Evolutionary conservation across 2,797 vertebrate genomes (phyloP).

Genomic region (Alosa sapidissima): DNA sequence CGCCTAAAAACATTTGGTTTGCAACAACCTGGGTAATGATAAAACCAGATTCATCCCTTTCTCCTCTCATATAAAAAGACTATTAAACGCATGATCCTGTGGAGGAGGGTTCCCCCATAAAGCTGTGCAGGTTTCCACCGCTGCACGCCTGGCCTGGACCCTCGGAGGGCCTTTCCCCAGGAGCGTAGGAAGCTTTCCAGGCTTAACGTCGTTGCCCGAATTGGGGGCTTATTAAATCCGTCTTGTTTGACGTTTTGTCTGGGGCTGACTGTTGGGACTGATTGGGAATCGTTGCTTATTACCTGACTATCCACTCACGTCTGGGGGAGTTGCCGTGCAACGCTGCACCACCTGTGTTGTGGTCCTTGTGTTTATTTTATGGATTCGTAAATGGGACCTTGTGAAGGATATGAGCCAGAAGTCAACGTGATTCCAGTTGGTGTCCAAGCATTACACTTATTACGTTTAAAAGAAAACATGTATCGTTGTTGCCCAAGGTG

Average conservation of each 20-base stretch:
- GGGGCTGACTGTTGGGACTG: neutral
- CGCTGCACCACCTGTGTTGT: neutral
- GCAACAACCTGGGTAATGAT: slow-evolving; percentile 7
- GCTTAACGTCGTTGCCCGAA: neutral
- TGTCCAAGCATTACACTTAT: neutral
- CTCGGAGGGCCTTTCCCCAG: neutral
- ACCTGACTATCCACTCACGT: neutral
- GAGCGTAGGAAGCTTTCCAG: slow-evolving; percentile 3
- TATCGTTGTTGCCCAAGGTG: neutral
- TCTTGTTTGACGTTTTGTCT: neutral
- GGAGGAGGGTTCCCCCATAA: neutral
- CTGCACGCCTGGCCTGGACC: neutral
- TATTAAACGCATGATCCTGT: neutral
- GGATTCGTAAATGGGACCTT: neutral
- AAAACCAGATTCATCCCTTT: slow-evolving; percentile 30
- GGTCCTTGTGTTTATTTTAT: neutral
- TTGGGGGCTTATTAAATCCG: neutral
- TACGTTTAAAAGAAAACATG: neutral
- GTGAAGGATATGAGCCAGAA: neutral
- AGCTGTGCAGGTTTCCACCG: neutral
- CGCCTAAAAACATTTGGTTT: neutral
- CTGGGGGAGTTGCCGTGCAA: neutral
- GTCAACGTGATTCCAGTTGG: neutral
- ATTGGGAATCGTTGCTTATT: neutral
- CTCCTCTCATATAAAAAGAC: slow-evolving; percentile 8